Evolutionary conservation across 2,888 invertebrate species (phyloP), one percentile per base, ranked within the genome.

Genomic region (Drosophila planitibia): DNA sequence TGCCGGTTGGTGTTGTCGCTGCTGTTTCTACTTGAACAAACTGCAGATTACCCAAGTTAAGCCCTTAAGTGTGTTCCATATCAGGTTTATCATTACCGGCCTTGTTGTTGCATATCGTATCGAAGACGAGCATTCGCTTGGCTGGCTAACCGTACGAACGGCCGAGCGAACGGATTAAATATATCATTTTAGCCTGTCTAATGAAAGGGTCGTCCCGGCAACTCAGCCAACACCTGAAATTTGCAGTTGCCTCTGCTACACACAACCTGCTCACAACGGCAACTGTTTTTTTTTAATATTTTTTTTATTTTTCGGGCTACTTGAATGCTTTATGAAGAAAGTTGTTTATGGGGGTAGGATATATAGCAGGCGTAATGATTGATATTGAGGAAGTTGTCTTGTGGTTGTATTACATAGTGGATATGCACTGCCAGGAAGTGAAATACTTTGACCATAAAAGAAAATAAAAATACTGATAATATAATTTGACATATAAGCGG

Each of bases 51-150:
- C 77, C 86, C 85, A 66, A 86, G 91, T 89, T 90, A 91, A 90
- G 87, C 91, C 88, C 91, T 88, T 89, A 89, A 90, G 85, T 89
- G 91, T 91, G 90, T 89, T 80, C 73, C 89, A 89, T 90, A 87
- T 87, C 87, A 86, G 91, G 87, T 87, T 90, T 87, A 87, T 87
- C 91, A 80, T 81, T 82, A 59, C 61, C 65, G 53, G 64, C 33
- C 74, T 60, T 70, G 58, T 47, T 62, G 70, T 65, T 65, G 71
- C 25, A 41, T 66, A 58, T 58, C 62, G 66, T 77, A 74, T 75
- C 84, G 73, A 59, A 83, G 87, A 81, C 87, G 65, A 74, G 74
- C 74, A 72, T 78, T 68, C 89, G 75, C 80, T 76, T 82, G 62
- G 83, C 79, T 84, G 87, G 64, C 57, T 62, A 39, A 55, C 53